phyloP scores from a whole-genome alignment of 2,797 vertebrate species.

The Cynodonichthys magdalenae region DNA sequence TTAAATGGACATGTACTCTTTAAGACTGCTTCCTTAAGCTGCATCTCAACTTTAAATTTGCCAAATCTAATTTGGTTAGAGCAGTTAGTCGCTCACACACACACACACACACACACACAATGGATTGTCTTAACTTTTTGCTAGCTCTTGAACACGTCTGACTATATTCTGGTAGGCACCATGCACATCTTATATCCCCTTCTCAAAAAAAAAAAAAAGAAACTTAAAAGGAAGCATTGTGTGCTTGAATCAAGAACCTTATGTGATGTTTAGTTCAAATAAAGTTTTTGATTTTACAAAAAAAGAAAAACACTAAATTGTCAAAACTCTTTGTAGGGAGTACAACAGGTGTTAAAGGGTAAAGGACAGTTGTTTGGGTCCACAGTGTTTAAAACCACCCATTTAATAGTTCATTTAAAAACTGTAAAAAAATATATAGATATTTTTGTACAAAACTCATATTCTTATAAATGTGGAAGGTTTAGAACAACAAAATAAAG shows the following conservation, averaged over 20 bases:
- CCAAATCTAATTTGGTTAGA: no score
- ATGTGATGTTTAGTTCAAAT: neutral
- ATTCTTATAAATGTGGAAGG: neutral
- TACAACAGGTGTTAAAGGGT: neutral
- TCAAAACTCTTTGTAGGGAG: neutral
- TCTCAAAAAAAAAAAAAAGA: neutral
- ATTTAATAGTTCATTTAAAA: neutral
- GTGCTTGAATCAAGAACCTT: neutral
- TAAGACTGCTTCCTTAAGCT: neutral
- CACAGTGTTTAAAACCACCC: no score
- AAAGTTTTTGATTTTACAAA: neutral
- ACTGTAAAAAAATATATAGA: no score
- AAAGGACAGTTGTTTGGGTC: no score
- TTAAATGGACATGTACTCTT: slow-evolving; percentile 25
- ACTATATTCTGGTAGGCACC: no score
- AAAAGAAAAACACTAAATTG: neutral
- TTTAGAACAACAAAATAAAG: neutral
- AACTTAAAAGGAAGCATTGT: neutral
- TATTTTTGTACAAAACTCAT: neutral
- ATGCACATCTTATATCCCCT: no score
- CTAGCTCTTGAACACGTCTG: no score
- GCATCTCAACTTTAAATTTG: neutral
- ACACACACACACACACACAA: no score
- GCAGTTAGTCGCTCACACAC: no score
- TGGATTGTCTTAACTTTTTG: no score